phyloP scores from a whole-genome alignment of 2,888 invertebrate genomes.

The Unio delphinus region DNA sequence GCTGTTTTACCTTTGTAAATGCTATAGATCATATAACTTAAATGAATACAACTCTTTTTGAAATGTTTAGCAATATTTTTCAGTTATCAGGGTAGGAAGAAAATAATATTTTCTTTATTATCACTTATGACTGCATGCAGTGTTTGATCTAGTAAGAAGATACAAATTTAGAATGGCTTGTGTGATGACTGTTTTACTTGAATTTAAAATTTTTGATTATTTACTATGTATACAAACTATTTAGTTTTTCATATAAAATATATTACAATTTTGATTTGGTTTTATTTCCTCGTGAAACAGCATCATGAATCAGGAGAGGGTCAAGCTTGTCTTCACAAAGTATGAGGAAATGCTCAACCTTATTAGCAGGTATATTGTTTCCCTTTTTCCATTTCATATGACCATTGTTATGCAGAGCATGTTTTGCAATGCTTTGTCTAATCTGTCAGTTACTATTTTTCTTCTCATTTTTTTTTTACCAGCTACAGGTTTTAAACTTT shows the following conservation, averaged over 20 bases:
- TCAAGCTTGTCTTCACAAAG: conserved; percentile 79
- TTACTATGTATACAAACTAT: neutral
- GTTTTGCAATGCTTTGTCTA: neutral
- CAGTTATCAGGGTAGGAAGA: no score
- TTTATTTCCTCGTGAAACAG: conserved; percentile 32
- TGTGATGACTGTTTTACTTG: neutral
- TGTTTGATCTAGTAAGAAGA: no score
- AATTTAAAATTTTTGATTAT: neutral
- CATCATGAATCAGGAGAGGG: conserved; percentile 80
- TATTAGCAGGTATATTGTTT: conserved; percentile 74
- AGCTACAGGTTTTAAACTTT: no score
- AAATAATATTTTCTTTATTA: no score
- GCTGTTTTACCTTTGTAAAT: no score
- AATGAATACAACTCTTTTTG: no score
- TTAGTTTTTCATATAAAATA: neutral
- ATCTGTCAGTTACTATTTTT: neutral
- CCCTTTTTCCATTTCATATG: neutral
- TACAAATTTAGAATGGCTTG: no score
- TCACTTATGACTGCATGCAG: no score
- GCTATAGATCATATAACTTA: no score
- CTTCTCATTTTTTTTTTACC: neutral
- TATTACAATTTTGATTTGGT: neutral
- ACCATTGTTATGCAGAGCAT: no score
- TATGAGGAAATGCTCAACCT: conserved; percentile 81
- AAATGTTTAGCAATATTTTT: no score